These are phyloP conservation scores for Apotomis betuletana DNA, from an alignment of 2,888 invertebrate genomes.

Conservation along the genomic window DNA sequence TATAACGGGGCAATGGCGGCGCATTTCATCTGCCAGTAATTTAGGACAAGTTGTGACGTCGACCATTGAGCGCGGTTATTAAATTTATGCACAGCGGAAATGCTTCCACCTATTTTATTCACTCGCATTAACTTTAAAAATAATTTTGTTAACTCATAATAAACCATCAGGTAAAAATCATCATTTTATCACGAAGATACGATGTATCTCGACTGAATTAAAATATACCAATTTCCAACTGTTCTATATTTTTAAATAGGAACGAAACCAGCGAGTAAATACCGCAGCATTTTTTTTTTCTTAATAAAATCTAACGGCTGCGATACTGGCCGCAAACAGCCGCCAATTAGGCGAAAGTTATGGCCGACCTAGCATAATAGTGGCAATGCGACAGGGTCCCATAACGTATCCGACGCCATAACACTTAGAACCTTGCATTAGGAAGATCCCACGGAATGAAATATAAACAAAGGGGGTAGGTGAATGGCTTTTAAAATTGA, in stretches of 20 bases:
- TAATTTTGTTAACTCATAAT: constrained; percentile 10
- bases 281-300: constrained; percentile 23
- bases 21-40: constrained; percentile 64
- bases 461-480: constrained; percentile 62
- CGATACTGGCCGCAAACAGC: constrained; percentile 41
- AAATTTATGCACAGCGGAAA: constrained; percentile 58
- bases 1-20: constrained; percentile 50
- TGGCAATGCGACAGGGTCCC: constrained; percentile 36
- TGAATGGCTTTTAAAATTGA: constrained; percentile 60
- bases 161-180: neutral
- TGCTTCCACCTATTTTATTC: constrained; percentile 50
- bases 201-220: too few species aligned
- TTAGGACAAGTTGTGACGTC: constrained; percentile 63
- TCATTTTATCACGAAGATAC: neutral
- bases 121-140: constrained; percentile 45
- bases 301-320: constrained; percentile 39
- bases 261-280: constrained; percentile 16
- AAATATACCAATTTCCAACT: constrained; percentile 2
- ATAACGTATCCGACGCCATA: constrained; percentile 36
- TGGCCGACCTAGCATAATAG: constrained; percentile 33
- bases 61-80: constrained; percentile 57
- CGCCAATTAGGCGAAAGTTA: constrained; percentile 40
- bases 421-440: constrained; percentile 34
- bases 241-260: constrained; percentile 23
- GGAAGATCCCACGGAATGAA: constrained; percentile 49